Evolutionary conservation across 2,113 vertebrate species (phyloP), one percentile per base, ranked within the genome.

Genomic region (Clinocottus analis): DNA sequence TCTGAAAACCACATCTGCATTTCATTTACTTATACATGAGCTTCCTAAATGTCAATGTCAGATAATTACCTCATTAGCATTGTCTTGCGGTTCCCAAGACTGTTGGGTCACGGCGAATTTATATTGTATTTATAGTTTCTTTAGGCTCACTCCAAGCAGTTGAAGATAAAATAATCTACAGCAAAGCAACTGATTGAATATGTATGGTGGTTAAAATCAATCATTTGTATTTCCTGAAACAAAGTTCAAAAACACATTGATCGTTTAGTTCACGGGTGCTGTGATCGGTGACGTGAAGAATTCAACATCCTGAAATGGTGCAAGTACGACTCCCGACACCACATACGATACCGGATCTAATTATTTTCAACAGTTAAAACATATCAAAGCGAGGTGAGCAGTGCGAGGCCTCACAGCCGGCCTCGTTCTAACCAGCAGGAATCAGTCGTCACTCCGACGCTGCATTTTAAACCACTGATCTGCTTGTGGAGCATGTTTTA

Each of bases 401-500:
- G 21, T 5, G 17, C 1, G 9, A 81, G 56, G 73, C 25, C 21
- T 69, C 51, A 51, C 47, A 78, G 73, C 62, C 64, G 53, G 43
- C 47, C 37, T 63, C 37, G 37, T 51, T 74, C 43, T 31, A 67
- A 47, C 51, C 66, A 69, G 72, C 63, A 71, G 53, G 67, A 74
- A 59, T 70, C 77, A 66, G 35, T 45, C 35, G 63, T 79, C 64
- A 2, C 69, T 67, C 64, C 72, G 33, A 56, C 17, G 1, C 53
- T 58, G 27, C 37, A 13, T 3, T 81, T 23, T 63, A 79, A 83
- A 70, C 68, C 53, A 3, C 61, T n/a, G 21, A 74, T 56, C 21
- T 43, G 61, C 62, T 81, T n/a, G 19, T 21, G 27, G 77, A 75
- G 61, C 66, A 84, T 47, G 58, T 77, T 74, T 76, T 39, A 68